These are phyloP conservation scores for Stegodyphus mimosarum DNA, from an alignment of 1,140 invertebrate genomes.

Conservation along the genomic window DNA sequence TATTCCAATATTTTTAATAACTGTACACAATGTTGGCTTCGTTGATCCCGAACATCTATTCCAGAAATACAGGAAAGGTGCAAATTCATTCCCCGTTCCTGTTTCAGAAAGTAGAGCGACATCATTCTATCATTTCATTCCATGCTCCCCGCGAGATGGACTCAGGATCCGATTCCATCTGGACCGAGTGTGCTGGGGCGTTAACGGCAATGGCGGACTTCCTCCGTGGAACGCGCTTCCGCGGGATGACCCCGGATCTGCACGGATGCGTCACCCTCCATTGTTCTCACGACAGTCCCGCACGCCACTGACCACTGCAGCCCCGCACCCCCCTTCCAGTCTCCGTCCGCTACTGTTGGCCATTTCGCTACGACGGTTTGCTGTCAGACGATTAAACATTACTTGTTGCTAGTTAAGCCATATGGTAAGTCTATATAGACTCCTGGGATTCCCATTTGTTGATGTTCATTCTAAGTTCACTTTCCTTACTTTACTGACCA, in stretches of 20 bases:
- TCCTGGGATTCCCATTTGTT: no score
- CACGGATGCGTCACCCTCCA: constrained; percentile 24
- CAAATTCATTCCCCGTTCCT: no score
- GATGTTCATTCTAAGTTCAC: no score
- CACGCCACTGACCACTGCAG: constrained; percentile 32
- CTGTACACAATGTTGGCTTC: no score
- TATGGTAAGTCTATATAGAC: no score
- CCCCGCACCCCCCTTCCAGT: background rate
- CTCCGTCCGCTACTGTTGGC: background rate
- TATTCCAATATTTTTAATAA: no score
- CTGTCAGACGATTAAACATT: background rate
- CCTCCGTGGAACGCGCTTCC: constrained; percentile 23
- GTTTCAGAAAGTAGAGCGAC: no score
- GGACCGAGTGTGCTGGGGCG: constrained; percentile 18
- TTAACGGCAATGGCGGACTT: constrained; percentile 11
- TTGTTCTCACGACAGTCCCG: constrained; percentile 18
- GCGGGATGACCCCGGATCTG: constrained; percentile 28
- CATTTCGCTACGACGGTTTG: background rate
- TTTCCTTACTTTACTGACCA: no score
- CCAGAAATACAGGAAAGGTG: no score
- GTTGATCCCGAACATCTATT: no score
- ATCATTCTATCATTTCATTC: no score
- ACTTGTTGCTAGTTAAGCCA: constrained; percentile 28
- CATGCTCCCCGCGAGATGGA: no score
- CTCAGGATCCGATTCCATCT: background rate